A percentile compares a stretch with the other conserved stretches of the same genome.
These are phyloP conservation scores for Pseudococcus jackbeardsleyi DNA, from an alignment of 2,888 invertebrate species.

Conservation along the genomic window DNA sequence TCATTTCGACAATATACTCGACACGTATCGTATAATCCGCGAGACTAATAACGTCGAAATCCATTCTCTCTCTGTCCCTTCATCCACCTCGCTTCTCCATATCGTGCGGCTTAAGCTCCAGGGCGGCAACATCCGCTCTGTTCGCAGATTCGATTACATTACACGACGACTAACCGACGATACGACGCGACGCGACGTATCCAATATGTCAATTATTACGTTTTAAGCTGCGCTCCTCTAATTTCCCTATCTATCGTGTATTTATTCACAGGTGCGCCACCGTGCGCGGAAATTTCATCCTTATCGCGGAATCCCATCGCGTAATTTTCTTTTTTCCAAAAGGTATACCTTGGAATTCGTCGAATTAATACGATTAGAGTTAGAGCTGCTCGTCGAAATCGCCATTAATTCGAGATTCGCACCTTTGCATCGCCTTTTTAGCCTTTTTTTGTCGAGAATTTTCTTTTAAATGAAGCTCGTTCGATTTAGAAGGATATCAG, in stretches of 20 bases:
- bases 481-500: not conserved
- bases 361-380: conserved; percentile 15
- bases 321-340: not conserved
- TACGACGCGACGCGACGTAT: not conserved
- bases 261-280: conserved; percentile 1
- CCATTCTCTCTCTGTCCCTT: not conserved
- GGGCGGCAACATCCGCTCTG: conserved; percentile 11
- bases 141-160: conserved; percentile 8
- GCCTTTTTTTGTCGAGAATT: no score
- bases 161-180: not conserved
- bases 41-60: not conserved
- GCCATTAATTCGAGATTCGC: not conserved
- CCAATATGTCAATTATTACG: conserved; percentile 17
- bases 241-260: not conserved
- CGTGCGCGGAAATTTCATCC: conserved; percentile 1
- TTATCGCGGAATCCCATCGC: not conserved
- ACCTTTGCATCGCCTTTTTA: not conserved
- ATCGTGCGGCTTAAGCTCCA: not conserved
- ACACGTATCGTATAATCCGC: not conserved
- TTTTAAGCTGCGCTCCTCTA: not conserved
- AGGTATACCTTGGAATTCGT: not conserved
- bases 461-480: not conserved
- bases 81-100: not conserved
- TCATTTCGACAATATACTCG: conserved; percentile 12
- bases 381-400: not conserved